phyloP scores from a whole-genome alignment of 2,113 vertebrate genomes.

The Panthera tigris region DNA sequence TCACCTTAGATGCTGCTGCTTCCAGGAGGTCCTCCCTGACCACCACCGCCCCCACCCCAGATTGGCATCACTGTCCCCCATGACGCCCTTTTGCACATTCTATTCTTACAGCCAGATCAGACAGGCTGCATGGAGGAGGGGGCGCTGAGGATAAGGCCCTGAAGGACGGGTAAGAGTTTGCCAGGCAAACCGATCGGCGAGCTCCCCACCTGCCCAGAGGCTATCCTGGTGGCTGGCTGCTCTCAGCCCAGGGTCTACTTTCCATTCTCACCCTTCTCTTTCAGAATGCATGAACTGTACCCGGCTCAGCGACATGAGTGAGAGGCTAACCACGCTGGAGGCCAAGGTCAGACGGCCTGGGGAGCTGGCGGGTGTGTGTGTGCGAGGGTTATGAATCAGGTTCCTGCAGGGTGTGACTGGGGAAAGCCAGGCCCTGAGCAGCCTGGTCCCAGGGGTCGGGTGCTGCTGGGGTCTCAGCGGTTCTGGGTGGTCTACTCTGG shows the following conservation, averaged over 20 bases:
- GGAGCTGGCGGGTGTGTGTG: neutral
- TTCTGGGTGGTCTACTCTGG: neutral
- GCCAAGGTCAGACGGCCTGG: slow-evolving; percentile 88
- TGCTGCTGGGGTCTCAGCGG: neutral
- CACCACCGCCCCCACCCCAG: fast-evolving
- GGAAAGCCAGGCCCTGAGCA: neutral
- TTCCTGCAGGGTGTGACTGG: neutral
- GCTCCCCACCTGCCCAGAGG: neutral
- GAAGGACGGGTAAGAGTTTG: neutral
- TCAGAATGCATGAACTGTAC: slow-evolving; percentile 97
- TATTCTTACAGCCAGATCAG: neutral
- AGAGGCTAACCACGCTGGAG: slow-evolving; percentile 90
- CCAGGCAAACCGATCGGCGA: neutral
- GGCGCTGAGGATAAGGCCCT: neutral
- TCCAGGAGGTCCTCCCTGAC: neutral
- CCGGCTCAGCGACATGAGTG: slow-evolving; percentile 89
- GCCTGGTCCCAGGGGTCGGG: neutral
- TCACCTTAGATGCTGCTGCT: neutral
- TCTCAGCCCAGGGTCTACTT: neutral
- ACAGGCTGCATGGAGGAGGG: neutral
- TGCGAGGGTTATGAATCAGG: fast-evolving
- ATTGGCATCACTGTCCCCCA: neutral
- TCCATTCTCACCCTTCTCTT: slow-evolving; percentile 48
- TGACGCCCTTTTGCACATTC: fast-evolving
- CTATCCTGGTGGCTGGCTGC: neutral